Base-by-base conservation (phyloP, 2,888 invertebrate species). In the Leptothorax acervorum region DNA sequence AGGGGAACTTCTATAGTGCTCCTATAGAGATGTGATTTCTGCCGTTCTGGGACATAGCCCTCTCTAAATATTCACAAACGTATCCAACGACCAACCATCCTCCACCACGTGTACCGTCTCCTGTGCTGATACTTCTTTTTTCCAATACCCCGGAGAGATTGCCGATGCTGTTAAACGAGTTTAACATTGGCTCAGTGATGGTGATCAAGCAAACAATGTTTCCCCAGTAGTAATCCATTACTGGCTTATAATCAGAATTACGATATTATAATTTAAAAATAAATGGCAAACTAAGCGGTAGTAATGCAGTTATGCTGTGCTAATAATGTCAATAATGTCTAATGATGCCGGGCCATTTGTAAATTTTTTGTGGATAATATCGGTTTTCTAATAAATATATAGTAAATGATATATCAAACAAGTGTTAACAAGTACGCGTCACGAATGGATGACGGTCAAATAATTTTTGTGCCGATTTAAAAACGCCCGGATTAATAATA, bases 11-110 rank as follows among this genome's bases (percentile, higher is more conserved):
- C 78, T 86, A 84, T 68, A 89, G 70, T 71, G 73, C 28, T 71
- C 70, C 57, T 45, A 81, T 71, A 71, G 35, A 81, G 86, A 87
- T 84, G 90, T 85, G 90, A 90, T 91, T 91, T 91, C 89, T 90
- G 79, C 83, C 85, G 86, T 85, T 86, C 63, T 84, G 73, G 85
- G 63, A 68, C 65, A 75, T 70, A 66, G 51, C 53, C 65, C 39
- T 55, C 28, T 70, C 81, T 62, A 70, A 83, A 79, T 63, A 70
- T 79, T 78, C 73, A 84, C 81, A 73, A 84, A 75, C 63, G 62
- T 68, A 74, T 55, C 42, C 55, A 11, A 15, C 42, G 57, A 62
- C 15, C 78, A 45, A 18, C 3, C 42, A 15, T 28, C 39, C 18
- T 70, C 35, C 35, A 9, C 31, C n/a, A 23, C n/a, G 18, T 51